Conservation (phyloP, 1,140 invertebrate genomes). For the Drosophila persimilis region DNA sequence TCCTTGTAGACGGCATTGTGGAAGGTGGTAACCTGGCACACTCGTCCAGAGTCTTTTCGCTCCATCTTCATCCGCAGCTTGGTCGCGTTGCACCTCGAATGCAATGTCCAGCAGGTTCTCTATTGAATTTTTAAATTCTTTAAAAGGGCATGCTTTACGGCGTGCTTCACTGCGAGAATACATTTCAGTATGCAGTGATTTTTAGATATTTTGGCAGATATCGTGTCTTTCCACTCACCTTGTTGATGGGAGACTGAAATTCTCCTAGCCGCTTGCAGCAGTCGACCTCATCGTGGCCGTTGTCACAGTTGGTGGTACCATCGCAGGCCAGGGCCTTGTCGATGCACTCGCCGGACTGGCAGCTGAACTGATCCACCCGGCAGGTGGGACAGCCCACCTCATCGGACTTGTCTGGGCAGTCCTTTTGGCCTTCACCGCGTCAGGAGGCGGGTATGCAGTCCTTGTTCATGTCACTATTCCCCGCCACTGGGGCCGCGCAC, state of each 20-base stretch:
- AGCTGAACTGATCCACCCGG: slow-evolving; percentile 88
- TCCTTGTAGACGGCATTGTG: too few species aligned
- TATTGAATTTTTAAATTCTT: too few species aligned
- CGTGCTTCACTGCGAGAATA: too few species aligned
- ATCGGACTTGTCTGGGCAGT: slow-evolving; percentile 93
- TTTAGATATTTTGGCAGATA: slow-evolving; percentile 6
- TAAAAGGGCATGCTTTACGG: too few species aligned
- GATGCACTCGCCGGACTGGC: slow-evolving; percentile 90
- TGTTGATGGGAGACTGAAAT: slow-evolving; percentile 84
- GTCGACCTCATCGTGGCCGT: slow-evolving; percentile 86
- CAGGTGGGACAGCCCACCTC: slow-evolving; percentile 89
- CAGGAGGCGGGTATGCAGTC: slow-evolving; percentile 93
- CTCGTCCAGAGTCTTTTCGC: too few species aligned
- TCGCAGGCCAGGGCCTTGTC: slow-evolving; percentile 89
- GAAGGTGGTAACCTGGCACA: too few species aligned
- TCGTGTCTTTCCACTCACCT: slow-evolving; percentile 43
- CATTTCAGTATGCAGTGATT: too few species aligned
- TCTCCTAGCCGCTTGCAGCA: too few species aligned
- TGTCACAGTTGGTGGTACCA: slow-evolving; percentile 88
- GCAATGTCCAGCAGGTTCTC: too few species aligned
- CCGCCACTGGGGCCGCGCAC: slow-evolving; percentile 85
- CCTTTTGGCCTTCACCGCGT: slow-evolving; percentile 84
- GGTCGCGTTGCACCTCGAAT: too few species aligned
- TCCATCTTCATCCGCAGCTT: too few species aligned
- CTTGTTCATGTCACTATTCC: slow-evolving; percentile 82